Conservation (phyloP, 2,888 invertebrate genomes). For the Lasioglossum vierecki region DNA sequence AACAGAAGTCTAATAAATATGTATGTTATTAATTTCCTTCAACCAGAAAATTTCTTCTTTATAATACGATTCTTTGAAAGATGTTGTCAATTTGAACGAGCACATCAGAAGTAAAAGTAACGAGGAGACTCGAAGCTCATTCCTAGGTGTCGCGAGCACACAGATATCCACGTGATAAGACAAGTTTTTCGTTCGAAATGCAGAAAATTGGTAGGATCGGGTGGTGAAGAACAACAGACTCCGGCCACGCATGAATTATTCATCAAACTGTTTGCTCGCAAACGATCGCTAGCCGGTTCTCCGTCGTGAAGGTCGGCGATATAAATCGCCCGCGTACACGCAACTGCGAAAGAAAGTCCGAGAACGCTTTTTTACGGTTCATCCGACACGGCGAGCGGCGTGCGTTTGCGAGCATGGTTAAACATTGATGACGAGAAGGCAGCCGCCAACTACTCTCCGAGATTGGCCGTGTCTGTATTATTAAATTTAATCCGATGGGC, state of each 20-base stretch:
- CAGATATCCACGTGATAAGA: neutral
- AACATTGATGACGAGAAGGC: slow-evolving; percentile 74
- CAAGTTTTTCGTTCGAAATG: neutral
- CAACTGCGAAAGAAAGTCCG: slow-evolving; percentile 39
- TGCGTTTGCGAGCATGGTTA: slow-evolving; percentile 70
- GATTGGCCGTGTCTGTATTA: slow-evolving; percentile 78
- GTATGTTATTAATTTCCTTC: too few relatives aligned
- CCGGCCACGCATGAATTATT: slow-evolving; percentile 30
- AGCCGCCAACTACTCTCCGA: slow-evolving; percentile 69
- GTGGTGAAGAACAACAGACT: slow-evolving; percentile 8
- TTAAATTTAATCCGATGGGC: slow-evolving; percentile 76
- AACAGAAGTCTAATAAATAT: too few relatives aligned
- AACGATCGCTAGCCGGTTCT: neutral
- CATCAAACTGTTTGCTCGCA: slow-evolving; percentile 13
- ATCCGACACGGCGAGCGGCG: slow-evolving; percentile 42
- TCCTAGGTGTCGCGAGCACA: neutral
- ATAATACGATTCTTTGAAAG: too few relatives aligned
- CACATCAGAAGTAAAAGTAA: neutral
- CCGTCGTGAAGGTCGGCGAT: neutral
- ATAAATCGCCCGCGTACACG: slow-evolving; percentile 44
- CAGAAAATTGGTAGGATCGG: neutral
- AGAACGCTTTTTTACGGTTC: slow-evolving; percentile 41
- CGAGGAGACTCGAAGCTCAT: neutral
- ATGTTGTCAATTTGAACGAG: too few relatives aligned
- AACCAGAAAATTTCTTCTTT: too few relatives aligned